Percentiles rank a stretch among this genome's conserved stretches.
phyloP scores from a whole-genome alignment of 2,113 vertebrate species.

The Butastur rufipennis region DNA sequence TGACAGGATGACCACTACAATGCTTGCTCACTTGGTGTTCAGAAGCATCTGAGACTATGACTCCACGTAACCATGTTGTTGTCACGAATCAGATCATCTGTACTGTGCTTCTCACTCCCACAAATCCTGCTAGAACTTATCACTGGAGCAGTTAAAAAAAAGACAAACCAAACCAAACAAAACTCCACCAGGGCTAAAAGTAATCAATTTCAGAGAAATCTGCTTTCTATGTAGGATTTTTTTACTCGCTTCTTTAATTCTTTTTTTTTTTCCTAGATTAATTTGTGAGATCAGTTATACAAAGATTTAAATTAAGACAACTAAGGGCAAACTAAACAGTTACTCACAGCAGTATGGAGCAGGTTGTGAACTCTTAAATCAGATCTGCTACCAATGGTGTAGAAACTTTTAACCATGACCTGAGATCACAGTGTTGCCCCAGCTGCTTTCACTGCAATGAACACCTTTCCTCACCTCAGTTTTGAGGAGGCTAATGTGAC shows the following conservation, averaged over 20 bases:
- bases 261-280: background rate
- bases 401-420: background rate
- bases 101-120: background rate
- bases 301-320: background rate
- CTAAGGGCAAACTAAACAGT: background rate
- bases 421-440: background rate
- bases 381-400: background rate
- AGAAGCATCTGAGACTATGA: background rate
- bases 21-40: background rate
- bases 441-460: background rate
- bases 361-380: background rate
- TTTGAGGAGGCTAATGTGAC: background rate
- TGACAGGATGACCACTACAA: background rate
- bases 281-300: background rate
- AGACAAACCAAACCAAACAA: background rate
- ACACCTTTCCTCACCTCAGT: background rate
- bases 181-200: background rate
- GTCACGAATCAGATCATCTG: background rate
- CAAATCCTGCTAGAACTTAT: background rate
- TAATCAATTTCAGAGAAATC: background rate
- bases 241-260: background rate
- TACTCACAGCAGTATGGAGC: background rate
- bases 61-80: background rate
- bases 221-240: background rate
- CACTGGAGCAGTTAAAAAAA: background rate